A percentile compares a stretch with the other conserved stretches of the same genome.
Evolutionary conservation across 2,113 vertebrate genomes (phyloP).

Genomic region (Vanacampus margaritifer): DNA sequence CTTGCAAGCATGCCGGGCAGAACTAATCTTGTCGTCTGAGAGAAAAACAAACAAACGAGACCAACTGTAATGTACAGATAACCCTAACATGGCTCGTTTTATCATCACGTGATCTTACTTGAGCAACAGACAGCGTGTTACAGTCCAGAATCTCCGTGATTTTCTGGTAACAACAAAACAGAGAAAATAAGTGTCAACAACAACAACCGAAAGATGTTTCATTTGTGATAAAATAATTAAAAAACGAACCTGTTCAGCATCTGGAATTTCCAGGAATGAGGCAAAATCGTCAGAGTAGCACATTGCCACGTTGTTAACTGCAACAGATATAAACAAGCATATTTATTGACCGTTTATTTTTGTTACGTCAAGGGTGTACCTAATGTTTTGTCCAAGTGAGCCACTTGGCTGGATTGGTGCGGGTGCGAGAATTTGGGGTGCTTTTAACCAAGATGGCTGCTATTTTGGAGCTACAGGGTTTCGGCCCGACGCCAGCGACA

Average conservation of each 20-base stretch:
- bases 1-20: constrained; percentile 72
- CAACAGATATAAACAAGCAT: constrained; percentile 3
- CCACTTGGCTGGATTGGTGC: no score
- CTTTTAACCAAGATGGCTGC: no score
- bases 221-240: background rate
- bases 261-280: constrained; percentile 65
- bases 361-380: no score
- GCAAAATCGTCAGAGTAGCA: constrained; percentile 47
- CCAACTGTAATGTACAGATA: background rate
- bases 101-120: constrained; percentile 51
- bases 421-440: no score
- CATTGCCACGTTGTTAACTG: constrained; percentile 79
- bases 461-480: no score
- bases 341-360: background rate
- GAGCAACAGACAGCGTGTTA: constrained; percentile 71
- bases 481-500: no score
- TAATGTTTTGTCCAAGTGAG: no score
- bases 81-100: background rate
- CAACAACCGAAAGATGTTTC: background rate
- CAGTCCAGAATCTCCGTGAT: constrained; percentile 73
- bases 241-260: constrained; percentile 60
- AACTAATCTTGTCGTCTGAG: constrained; percentile 70
- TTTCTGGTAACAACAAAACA: constrained; percentile 53
- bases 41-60: background rate
- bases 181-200: background rate